phyloP scores from a whole-genome alignment of 2,113 vertebrate genomes.

The Callipepla californica region DNA sequence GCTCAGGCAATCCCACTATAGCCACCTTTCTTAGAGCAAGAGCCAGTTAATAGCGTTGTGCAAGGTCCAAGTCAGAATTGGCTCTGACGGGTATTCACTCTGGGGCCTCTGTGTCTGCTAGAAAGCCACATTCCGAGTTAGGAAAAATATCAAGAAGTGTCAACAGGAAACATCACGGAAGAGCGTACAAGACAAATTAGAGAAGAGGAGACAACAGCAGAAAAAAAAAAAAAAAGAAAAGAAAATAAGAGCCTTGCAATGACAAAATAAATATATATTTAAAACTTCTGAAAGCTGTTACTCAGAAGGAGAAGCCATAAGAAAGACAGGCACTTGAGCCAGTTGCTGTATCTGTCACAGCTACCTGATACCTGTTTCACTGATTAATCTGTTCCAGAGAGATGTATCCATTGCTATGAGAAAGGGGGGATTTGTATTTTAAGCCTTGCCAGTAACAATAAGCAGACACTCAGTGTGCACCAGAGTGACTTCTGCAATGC shows the following conservation, averaged over 20 bases:
- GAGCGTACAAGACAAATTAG: constrained; percentile 75
- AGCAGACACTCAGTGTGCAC: constrained; percentile 60
- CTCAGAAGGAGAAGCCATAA: background rate
- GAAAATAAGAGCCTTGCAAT: background rate
- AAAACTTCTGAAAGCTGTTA: constrained; percentile 20
- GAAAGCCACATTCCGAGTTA: constrained; percentile 80
- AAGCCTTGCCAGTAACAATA: constrained; percentile 49
- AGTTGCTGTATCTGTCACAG: constrained; percentile 19
- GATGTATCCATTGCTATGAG: constrained; percentile 21
- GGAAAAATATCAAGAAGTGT: constrained; percentile 75
- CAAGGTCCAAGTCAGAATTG: constrained; percentile 74
- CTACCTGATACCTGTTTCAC: constrained; percentile 69
- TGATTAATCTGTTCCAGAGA: constrained; percentile 66
- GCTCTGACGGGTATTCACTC: constrained; percentile 76
- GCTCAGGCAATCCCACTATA: constrained; percentile 65
- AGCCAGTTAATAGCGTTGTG: constrained; percentile 72
- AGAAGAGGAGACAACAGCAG: constrained; percentile 58
- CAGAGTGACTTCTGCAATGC: constrained; percentile 73
- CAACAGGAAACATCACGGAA: constrained; percentile 79
- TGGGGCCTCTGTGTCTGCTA: constrained; percentile 82
- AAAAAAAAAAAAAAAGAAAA: background rate
- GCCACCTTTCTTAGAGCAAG: constrained; percentile 77
- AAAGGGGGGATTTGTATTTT: constrained; percentile 50
- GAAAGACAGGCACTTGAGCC: background rate
- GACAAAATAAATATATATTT: constrained; percentile 40